Evolutionary conservation across 2,113 vertebrate species (phyloP).

Genomic region (Hippoglossus stenolepis): DNA sequence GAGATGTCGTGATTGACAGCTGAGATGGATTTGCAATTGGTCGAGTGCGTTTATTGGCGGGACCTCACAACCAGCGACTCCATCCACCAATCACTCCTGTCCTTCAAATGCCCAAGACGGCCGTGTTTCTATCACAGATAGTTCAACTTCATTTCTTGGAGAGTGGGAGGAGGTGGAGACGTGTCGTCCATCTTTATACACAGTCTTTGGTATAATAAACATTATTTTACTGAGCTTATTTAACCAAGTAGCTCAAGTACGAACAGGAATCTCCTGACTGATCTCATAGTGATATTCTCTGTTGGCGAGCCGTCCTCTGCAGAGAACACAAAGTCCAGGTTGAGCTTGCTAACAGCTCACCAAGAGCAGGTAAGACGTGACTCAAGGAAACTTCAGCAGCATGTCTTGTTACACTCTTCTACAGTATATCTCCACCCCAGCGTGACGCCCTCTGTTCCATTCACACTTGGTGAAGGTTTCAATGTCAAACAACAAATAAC

Average conservation of each 20-base stretch:
- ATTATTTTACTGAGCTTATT: constrained; percentile 26
- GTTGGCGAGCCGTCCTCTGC: not conserved
- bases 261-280: not conserved
- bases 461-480: not conserved
- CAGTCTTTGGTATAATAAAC: not conserved
- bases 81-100: too few species aligned
- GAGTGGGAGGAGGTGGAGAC: too few species aligned
- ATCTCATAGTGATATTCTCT: not conserved
- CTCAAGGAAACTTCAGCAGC: constrained; percentile 28
- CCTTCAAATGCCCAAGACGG: too few species aligned
- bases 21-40: too few species aligned
- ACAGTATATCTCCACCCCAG: not conserved
- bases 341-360: constrained; percentile 15
- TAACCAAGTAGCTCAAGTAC: not conserved
- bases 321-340: constrained; percentile 16
- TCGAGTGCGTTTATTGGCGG: too few species aligned
- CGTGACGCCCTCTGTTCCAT: not conserved
- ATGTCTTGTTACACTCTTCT: not conserved
- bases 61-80: too few species aligned
- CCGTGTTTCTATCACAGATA: too few species aligned
- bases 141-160: too few species aligned
- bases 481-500: too few species aligned
- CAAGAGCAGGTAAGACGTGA: not conserved
- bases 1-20: too few species aligned
- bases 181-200: too few species aligned